Conservation (phyloP, 2,113 vertebrate species). For the Triplophysa dalaica region DNA sequence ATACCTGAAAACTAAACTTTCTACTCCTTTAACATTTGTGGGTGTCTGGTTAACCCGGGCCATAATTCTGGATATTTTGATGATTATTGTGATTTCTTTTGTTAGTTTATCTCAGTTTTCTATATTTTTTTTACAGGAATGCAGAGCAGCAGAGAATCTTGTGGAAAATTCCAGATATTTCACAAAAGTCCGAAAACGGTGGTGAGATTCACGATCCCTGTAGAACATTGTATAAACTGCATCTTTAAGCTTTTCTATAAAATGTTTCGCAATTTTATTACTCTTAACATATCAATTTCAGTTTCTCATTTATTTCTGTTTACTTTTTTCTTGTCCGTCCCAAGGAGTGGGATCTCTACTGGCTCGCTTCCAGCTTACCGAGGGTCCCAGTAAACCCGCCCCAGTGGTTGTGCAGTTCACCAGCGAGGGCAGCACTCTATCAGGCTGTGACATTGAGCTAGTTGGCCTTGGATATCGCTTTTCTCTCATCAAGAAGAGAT, state of each 20-base stretch:
- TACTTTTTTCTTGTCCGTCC: background rate
- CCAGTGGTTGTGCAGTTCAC: conserved; percentile 95
- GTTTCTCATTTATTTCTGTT: background rate
- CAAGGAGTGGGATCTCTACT: conserved; percentile 91
- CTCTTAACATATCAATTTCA: too few relatives aligned
- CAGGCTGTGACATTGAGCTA: conserved; percentile 93
- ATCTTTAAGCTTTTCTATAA: too few relatives aligned
- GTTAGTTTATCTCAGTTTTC: background rate
- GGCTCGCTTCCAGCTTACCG: conserved; percentile 89
- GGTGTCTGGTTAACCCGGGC: too few relatives aligned
- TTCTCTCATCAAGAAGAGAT: conserved; percentile 97
- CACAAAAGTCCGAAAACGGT: conserved; percentile 97
- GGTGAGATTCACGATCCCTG: conserved; percentile 70
- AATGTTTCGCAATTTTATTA: too few relatives aligned
- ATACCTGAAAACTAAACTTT: too few relatives aligned
- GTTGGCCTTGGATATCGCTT: conserved; percentile 93
- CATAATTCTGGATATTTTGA: too few relatives aligned
- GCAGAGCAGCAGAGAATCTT: conserved; percentile 93
- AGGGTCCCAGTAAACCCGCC: conserved; percentile 90
- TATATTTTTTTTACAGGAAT: conserved; percentile 77
- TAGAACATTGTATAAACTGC: background rate
- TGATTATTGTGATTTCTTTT: background rate
- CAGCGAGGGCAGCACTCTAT: conserved; percentile 94
- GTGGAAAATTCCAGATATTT: conserved; percentile 99
- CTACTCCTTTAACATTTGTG: too few relatives aligned